phyloP scores from a whole-genome alignment of 2,797 vertebrate species.

The Florisuga fusca region DNA sequence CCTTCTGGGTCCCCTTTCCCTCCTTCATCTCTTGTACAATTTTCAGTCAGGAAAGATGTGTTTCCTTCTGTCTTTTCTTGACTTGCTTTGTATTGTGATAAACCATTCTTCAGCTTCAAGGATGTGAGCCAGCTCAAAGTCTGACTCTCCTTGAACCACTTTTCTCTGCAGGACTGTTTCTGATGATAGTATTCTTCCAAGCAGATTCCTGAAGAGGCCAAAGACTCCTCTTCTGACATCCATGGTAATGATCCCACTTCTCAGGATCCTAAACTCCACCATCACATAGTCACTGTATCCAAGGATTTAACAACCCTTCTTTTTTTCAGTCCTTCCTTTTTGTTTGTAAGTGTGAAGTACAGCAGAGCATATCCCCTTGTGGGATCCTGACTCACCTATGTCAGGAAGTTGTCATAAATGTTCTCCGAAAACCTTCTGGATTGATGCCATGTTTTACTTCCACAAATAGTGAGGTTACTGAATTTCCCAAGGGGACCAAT shows the following conservation, averaged over 20 bases:
- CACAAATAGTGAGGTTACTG: background rate
- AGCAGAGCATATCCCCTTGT: fast-evolving
- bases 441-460: background rate
- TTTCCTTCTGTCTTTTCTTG: background rate
- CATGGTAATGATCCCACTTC: background rate
- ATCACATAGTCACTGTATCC: background rate
- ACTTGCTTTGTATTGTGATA: background rate
- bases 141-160: background rate
- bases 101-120: background rate
- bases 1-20: background rate
- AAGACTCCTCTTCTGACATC: background rate
- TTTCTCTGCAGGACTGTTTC: background rate
- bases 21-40: background rate
- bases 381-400: fast-evolving
- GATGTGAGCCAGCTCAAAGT: background rate
- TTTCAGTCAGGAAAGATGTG: background rate
- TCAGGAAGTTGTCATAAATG: background rate
- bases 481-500: background rate
- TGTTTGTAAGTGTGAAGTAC: background rate
- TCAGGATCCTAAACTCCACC: background rate
- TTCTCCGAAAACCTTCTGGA: background rate
- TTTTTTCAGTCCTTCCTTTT: background rate
- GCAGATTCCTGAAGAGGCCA: background rate
- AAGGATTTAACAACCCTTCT: background rate
- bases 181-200: background rate